Percentiles rank a stretch among this genome's conserved stretches.
Evolutionary conservation across 2,113 vertebrate species (phyloP).

Genomic region (Gymnobelideus leadbeateri): DNA sequence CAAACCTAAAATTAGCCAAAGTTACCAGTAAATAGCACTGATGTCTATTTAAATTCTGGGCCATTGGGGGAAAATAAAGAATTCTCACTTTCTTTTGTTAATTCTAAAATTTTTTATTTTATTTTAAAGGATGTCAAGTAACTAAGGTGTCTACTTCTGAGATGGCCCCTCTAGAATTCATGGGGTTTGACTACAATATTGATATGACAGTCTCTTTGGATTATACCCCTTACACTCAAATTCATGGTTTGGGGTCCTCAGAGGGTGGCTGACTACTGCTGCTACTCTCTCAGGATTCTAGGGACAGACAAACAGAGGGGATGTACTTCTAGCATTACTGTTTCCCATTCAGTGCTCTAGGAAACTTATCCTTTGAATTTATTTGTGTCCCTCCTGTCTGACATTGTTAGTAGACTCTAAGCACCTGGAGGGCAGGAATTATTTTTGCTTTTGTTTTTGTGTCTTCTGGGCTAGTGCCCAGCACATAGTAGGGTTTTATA

Average conservation of each 20-base stretch:
- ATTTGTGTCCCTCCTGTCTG: not conserved
- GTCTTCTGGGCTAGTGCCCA: not conserved
- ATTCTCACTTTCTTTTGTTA: conserved; percentile 16
- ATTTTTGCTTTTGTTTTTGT: not conserved
- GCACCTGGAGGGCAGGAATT: not conserved
- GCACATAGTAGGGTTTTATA: too few relatives aligned
- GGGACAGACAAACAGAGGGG: not conserved
- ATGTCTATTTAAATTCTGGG: conserved; percentile 33
- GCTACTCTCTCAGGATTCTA: not conserved
- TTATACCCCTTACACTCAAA: not conserved
- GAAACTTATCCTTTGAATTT: not conserved
- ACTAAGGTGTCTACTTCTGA: not conserved
- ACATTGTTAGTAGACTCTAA: not conserved
- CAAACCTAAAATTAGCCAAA: conserved; percentile 37
- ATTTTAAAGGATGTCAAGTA: not conserved
- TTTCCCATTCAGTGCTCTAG: too few relatives aligned
- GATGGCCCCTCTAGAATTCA: not conserved
- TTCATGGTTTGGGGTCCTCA: not conserved
- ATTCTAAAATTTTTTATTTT: not conserved
- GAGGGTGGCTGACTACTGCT: not conserved
- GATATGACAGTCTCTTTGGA: not conserved
- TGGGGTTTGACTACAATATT: not conserved
- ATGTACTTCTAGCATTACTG: not conserved
- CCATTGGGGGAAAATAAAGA: not conserved
- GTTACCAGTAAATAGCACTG: conserved; percentile 35